These are phyloP conservation scores for Drosophila chauvacae DNA, from an alignment of 1,140 invertebrate genomes.

Conservation along the genomic window DNA sequence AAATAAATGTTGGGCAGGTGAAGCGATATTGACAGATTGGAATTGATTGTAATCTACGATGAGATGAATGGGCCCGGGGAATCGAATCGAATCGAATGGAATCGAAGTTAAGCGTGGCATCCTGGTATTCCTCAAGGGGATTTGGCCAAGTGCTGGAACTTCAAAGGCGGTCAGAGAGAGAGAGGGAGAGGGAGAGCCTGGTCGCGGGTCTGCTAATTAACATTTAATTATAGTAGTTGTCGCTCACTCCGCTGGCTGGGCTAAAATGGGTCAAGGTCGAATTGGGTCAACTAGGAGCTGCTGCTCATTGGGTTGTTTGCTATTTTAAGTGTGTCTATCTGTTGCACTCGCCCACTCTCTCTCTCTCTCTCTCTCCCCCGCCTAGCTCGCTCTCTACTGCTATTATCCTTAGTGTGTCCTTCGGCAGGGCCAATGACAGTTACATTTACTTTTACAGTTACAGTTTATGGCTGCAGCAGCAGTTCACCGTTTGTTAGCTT, in stretches of 20 bases:
- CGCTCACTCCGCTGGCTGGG: not conserved
- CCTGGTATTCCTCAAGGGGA: slow-evolving; percentile 17
- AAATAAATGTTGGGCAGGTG: slow-evolving; percentile 43
- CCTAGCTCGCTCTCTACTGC: not conserved
- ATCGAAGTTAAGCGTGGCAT: slow-evolving; percentile 16
- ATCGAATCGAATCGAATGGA: slow-evolving; percentile 19
- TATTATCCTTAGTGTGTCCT: slow-evolving; percentile 44
- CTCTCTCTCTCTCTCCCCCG: not conserved
- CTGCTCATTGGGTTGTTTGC: slow-evolving; percentile 67
- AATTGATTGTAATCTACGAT: slow-evolving; percentile 62
- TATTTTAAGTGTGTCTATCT: slow-evolving; percentile 63
- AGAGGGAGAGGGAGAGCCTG: not conserved
- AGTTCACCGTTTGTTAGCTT: slow-evolving; percentile 64
- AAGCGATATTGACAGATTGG: slow-evolving; percentile 59
- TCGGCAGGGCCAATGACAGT: slow-evolving; percentile 67
- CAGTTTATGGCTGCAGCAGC: slow-evolving; percentile 33
- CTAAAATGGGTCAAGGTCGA: slow-evolving; percentile 74
- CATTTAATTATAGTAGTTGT: slow-evolving; percentile 50
- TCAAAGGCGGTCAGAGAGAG: slow-evolving; percentile 19
- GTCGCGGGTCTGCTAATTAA: slow-evolving; percentile 42
- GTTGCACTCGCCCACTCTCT: slow-evolving; percentile 23
- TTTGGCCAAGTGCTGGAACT: slow-evolving; percentile 11
- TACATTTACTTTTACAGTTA: slow-evolving; percentile 58
- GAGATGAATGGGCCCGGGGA: slow-evolving; percentile 40
- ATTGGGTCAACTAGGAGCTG: slow-evolving; percentile 72